Evolutionary conservation across 2,797 vertebrate species (phyloP).

Genomic region (Morelia viridis): DNA sequence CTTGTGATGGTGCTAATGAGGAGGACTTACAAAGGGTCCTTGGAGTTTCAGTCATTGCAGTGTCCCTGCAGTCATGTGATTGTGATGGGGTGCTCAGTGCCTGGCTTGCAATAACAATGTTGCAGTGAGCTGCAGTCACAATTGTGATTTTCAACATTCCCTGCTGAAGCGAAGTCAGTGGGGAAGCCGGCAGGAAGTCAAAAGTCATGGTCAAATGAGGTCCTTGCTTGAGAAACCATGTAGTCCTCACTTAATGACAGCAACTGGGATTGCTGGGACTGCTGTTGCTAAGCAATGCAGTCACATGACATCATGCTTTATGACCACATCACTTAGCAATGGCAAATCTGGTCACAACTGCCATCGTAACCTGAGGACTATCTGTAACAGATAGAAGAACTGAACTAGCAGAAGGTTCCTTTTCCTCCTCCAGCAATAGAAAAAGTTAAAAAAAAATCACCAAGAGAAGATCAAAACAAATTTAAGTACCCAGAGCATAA

Average conservation of each 20-base stretch:
- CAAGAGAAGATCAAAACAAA: not conserved
- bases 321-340: not conserved
- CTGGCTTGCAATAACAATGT: not conserved
- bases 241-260: not conserved
- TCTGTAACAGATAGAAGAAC: too few species aligned
- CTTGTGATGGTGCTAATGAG: not conserved
- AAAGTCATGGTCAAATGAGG: not conserved
- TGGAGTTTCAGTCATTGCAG: not conserved
- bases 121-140: not conserved
- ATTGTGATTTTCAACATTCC: not conserved
- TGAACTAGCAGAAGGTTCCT: not conserved
- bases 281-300: not conserved
- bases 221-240: not conserved
- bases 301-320: not conserved
- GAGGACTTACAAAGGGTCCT: not conserved
- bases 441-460: not conserved
- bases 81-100: not conserved
- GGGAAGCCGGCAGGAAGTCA: not conserved
- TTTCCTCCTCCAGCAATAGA: not conserved
- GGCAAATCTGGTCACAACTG: not conserved
- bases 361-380: not conserved
- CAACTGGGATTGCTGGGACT: not conserved
- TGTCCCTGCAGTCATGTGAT: not conserved
- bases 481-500: not conserved
- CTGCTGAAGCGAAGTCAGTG: not conserved